phyloP scores from a whole-genome alignment of 2,888 invertebrate genomes.

The Hypolimnas misippus region DNA sequence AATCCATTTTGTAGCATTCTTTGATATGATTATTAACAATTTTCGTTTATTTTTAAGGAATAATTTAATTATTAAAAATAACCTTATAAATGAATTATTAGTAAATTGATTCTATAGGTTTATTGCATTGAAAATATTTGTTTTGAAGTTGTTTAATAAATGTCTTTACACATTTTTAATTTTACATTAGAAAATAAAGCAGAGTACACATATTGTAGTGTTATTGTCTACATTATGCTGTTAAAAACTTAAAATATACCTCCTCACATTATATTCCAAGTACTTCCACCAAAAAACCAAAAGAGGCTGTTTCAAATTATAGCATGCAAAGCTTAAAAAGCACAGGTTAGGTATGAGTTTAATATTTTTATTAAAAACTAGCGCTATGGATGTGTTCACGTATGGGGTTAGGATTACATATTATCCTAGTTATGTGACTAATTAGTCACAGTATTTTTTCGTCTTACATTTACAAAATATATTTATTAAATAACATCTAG shows the following conservation, averaged over 20 bases:
- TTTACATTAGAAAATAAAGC: no score
- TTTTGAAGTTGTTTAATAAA: no score
- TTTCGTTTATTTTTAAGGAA: no score
- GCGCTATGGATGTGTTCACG: background rate
- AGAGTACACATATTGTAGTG: no score
- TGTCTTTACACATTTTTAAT: no score
- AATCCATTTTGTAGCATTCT: no score
- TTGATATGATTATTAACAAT: no score
- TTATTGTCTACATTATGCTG: constrained; percentile 1
- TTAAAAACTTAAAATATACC: constrained; percentile 31
- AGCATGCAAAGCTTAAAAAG: constrained; percentile 69
- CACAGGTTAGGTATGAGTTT: constrained; percentile 39
- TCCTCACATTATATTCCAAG: constrained; percentile 32
- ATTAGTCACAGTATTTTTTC: background rate
- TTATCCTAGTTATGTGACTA: background rate
- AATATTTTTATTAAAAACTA: constrained; percentile 15
- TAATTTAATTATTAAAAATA: no score
- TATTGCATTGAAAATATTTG: no score
- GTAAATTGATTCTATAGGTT: no score
- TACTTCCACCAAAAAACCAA: constrained; percentile 61
- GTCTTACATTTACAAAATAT: background rate
- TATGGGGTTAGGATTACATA: constrained; percentile 6
- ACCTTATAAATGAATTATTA: no score
- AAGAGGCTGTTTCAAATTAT: constrained; percentile 83
- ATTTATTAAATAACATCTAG: background rate